Conservation (phyloP, 1,140 invertebrate species). For the Sminthurinus signatus region DNA sequence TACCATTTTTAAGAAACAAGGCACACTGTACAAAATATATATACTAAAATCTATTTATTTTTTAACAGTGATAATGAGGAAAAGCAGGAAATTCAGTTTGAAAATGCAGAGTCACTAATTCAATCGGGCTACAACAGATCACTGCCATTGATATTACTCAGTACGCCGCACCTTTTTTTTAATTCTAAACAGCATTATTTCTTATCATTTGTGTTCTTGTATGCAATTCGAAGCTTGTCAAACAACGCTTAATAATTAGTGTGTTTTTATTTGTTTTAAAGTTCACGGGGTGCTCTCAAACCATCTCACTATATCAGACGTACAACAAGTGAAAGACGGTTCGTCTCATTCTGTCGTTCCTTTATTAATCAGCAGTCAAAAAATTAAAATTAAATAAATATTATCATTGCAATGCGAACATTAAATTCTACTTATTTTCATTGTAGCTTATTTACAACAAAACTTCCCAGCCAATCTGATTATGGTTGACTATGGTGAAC, state of each 20-base stretch:
- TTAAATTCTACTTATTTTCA: background rate
- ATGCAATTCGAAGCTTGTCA: no score
- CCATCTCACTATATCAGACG: constrained; percentile 9
- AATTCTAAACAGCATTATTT: no score
- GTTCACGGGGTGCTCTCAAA: constrained; percentile 21
- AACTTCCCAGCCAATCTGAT: constrained; percentile 13
- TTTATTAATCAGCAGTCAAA: background rate
- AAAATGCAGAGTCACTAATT: constrained; percentile 5
- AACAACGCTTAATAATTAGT: no score
- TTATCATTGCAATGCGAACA: background rate
- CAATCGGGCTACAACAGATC: constrained; percentile 7
- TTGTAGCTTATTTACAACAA: constrained; percentile 15
- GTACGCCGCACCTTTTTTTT: no score
- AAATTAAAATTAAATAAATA: background rate
- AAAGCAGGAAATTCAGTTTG: constrained; percentile 8
- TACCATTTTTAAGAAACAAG: background rate
- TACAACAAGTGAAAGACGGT: constrained; percentile 20
- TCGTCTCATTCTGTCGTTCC: background rate
- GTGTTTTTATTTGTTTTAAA: no score
- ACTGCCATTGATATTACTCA: constrained; percentile 17
- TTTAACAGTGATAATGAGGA: constrained; percentile 5
- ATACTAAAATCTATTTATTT: background rate
- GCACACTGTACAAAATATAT: background rate
- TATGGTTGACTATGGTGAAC: constrained; percentile 20
- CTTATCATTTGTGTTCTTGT: no score